A percentile compares a stretch with the other conserved stretches of the same genome.
phyloP scores from a whole-genome alignment of 2,888 invertebrate species.

The Altica lythri region DNA sequence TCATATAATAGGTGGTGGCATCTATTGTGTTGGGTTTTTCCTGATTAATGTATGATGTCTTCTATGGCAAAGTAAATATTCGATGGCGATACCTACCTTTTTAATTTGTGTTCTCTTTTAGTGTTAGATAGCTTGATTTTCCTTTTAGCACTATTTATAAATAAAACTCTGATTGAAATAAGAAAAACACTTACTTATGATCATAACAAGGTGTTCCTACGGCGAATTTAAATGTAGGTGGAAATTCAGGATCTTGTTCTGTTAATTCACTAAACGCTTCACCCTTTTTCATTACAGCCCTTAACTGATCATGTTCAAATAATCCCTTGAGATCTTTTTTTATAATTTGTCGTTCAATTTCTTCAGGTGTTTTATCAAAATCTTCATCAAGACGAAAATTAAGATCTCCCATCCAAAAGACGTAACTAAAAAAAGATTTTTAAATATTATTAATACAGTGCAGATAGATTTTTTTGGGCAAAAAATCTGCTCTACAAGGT shows the following conservation, averaged over 20 bases:
- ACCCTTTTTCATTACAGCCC: slow-evolving; percentile 69
- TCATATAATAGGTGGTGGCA: no score
- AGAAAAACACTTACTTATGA: slow-evolving; percentile 67
- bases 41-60: no score
- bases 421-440: slow-evolving; percentile 64
- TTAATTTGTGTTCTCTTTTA: no score
- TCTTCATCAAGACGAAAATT: slow-evolving; percentile 81
- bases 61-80: no score
- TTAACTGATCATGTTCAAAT: slow-evolving; percentile 77
- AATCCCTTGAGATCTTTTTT: slow-evolving; percentile 70
- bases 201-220: slow-evolving; percentile 78
- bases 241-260: slow-evolving; percentile 76
- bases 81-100: no score
- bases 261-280: slow-evolving; percentile 83
- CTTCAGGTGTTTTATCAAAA: slow-evolving; percentile 64
- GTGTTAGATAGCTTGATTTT: no score
- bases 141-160: no score
- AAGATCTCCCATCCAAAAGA: slow-evolving; percentile 91
- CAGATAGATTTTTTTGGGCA: no score
- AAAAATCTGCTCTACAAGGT: no score
- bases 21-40: no score
- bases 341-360: slow-evolving; percentile 69
- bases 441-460: background rate
- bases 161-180: no score
- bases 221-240: slow-evolving; percentile 86